Evolutionary conservation across 2,888 invertebrate genomes (phyloP).

Genomic region (Thymelicus lineola): DNA sequence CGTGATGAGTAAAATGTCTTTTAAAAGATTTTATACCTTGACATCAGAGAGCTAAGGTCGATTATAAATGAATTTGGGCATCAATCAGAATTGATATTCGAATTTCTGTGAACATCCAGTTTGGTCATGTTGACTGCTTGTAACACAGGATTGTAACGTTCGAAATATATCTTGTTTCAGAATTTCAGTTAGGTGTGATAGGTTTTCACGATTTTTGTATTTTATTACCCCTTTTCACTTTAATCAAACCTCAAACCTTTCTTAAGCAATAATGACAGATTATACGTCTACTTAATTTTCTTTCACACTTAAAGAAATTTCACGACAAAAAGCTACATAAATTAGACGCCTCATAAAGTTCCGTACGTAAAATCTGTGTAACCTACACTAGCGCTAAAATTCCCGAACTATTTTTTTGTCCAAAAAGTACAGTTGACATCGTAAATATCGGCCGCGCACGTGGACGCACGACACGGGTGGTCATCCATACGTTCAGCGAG

Average conservation of each 20-base stretch:
- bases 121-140: constrained; percentile 8
- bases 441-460: constrained; percentile 24
- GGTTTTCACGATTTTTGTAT: too few species aligned
- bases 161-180: too few species aligned
- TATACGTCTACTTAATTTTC: too few species aligned
- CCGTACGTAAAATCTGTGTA: too few species aligned
- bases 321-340: constrained; percentile 4
- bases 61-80: background rate
- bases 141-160: background rate
- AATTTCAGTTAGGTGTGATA: too few species aligned
- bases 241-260: too few species aligned
- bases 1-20: background rate
- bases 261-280: too few species aligned
- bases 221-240: too few species aligned
- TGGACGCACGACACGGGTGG: constrained; percentile 35
- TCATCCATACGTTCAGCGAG: constrained; percentile 57
- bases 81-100: constrained; percentile 7
- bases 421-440: constrained; percentile 25
- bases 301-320: too few species aligned
- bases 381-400: background rate
- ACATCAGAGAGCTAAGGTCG: background rate
- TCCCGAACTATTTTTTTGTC: constrained; percentile 10
- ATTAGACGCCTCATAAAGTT: background rate
- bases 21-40: background rate
- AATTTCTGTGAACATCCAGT: constrained; percentile 6